Percentiles rank a stretch among this genome's conserved stretches.
Conservation (phyloP, 1,140 invertebrate species). For the Dryas iulia region DNA sequence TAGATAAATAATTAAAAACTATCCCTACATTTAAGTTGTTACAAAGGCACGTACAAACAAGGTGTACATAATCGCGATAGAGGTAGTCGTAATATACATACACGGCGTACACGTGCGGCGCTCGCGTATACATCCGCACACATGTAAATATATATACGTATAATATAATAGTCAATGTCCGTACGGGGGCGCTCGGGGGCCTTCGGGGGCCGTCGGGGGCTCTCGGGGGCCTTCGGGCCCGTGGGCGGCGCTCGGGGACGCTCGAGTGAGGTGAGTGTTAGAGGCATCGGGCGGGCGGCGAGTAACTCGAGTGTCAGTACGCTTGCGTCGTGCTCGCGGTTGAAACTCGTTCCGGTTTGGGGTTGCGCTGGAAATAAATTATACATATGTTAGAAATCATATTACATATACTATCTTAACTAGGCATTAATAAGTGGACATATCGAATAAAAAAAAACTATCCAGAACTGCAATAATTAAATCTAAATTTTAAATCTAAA, state of each 20-base stretch:
- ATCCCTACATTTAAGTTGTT: background rate
- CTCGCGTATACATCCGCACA: background rate
- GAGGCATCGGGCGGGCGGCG: constrained; percentile 60
- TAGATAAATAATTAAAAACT: background rate
- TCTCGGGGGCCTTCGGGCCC: constrained; percentile 13
- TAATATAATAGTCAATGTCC: background rate
- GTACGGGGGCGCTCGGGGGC: background rate
- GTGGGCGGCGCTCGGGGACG: constrained; percentile 29
- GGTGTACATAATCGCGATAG: background rate
- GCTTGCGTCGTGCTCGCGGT: constrained; percentile 72
- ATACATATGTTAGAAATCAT: constrained; percentile 2
- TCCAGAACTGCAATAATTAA: too few species aligned
- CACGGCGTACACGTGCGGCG: background rate
- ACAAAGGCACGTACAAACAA: background rate
- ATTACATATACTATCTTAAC: background rate
- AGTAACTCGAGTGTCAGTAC: constrained; percentile 67
- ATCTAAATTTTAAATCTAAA: too few species aligned
- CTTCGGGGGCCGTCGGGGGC: constrained; percentile 8
- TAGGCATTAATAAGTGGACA: background rate
- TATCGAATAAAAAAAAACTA: background rate
- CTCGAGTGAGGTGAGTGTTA: constrained; percentile 35
- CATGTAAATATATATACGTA: background rate
- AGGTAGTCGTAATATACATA: background rate
- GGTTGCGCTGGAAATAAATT: constrained; percentile 54
- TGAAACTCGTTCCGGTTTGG: constrained; percentile 65